Evolutionary conservation across 1,140 invertebrate species (phyloP).

Genomic region (Ylistrum balloti): DNA sequence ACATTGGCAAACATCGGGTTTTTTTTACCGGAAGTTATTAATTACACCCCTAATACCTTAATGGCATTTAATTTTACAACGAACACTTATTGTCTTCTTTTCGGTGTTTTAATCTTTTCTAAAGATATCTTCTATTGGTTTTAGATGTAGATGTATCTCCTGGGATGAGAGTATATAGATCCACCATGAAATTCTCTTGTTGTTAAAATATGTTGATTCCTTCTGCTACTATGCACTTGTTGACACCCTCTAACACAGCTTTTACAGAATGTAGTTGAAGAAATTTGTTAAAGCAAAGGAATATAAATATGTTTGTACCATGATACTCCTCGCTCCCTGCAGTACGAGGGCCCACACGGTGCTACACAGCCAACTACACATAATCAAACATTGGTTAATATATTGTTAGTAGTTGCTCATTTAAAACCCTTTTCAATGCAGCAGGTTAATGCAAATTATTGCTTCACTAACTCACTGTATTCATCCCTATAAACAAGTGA

Average conservation of each 20-base stretch:
- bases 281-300: background rate
- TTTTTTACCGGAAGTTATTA: no score
- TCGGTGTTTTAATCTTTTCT: no score
- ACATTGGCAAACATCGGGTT: no score
- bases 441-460: slow-evolving; percentile 30
- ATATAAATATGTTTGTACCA: slow-evolving; percentile 5
- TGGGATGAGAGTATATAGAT: no score
- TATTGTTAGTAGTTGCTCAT: slow-evolving; percentile 9
- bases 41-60: no score
- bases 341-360: slow-evolving; percentile 2
- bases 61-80: no score
- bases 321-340: background rate
- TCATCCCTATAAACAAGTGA: background rate
- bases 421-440: slow-evolving; percentile 22
- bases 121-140: no score
- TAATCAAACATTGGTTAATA: slow-evolving; percentile 12
- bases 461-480: background rate
- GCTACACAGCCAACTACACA: slow-evolving; percentile 17
- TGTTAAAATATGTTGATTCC: no score
- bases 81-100: no score
- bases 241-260: background rate
- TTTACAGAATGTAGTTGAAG: background rate
- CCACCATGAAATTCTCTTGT: no score
- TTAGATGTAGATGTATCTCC: no score
- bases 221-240: background rate